A percentile compares a stretch with the other conserved stretches of the same genome.
phyloP scores from a whole-genome alignment of 2,113 vertebrate species.

The Shinisaurus crocodilurus region DNA sequence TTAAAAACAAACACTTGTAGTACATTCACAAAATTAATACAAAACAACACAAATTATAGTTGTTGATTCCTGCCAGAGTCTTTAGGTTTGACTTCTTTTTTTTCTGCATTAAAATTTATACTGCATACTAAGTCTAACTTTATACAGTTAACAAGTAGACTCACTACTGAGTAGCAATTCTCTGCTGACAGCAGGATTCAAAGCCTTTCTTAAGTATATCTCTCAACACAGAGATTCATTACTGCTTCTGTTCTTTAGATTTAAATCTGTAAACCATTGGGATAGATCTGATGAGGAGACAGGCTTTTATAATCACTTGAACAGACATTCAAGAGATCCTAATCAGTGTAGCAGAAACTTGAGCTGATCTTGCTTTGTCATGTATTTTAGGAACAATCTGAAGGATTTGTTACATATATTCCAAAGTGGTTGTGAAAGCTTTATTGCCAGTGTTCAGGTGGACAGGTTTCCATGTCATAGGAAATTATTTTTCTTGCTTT shows the following conservation, averaged over 20 bases:
- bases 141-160: background rate
- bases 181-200: background rate
- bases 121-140: background rate
- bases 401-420: background rate
- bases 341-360: background rate
- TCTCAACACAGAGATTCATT: conserved; percentile 6
- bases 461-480: background rate
- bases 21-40: background rate
- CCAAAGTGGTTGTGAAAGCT: background rate
- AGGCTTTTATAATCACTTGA: conserved; percentile 18
- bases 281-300: background rate
- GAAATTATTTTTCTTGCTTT: background rate
- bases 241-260: conserved; percentile 1
- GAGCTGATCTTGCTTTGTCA: background rate
- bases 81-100: background rate
- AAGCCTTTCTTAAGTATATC: background rate
- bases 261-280: conserved; percentile 20
- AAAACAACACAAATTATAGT: background rate
- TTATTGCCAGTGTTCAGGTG: background rate
- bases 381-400: background rate
- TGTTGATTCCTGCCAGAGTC: background rate
- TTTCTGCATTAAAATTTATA: background rate
- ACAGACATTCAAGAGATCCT: background rate
- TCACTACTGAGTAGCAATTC: background rate
- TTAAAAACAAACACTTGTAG: background rate